phyloP scores from a whole-genome alignment of 2,113 vertebrate genomes.

The Colaptes auratus region DNA sequence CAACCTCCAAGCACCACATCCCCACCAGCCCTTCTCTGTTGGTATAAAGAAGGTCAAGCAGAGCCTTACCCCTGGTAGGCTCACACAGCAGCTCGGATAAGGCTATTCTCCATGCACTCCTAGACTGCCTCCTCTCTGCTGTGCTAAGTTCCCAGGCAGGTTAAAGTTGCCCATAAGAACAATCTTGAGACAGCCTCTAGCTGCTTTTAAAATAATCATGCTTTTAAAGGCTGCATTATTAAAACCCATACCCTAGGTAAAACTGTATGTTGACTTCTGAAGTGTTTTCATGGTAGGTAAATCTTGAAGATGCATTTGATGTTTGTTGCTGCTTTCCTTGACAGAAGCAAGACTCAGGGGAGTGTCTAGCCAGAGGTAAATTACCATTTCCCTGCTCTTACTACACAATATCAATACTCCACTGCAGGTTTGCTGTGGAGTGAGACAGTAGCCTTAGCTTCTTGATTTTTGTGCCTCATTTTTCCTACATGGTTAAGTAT shows the following conservation, averaged over 20 bases:
- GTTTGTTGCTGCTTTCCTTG: conserved; percentile 74
- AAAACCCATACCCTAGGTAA: background rate
- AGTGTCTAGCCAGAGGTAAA: conserved; percentile 70
- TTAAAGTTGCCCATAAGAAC: too few relatives aligned
- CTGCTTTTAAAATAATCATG: too few relatives aligned
- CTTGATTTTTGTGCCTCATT: background rate
- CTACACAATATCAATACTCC: background rate
- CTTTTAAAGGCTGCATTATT: background rate
- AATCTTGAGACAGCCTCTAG: too few relatives aligned
- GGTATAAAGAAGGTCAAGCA: too few relatives aligned
- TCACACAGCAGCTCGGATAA: too few relatives aligned
- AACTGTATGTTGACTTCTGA: conserved; percentile 4
- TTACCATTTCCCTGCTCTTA: background rate
- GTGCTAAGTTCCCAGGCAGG: too few relatives aligned
- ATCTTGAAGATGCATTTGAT: conserved; percentile 83
- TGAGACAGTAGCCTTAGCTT: background rate
- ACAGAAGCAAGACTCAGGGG: conserved; percentile 51
- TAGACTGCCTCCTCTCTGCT: too few relatives aligned
- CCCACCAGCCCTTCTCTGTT: too few relatives aligned
- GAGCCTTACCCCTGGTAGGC: too few relatives aligned
- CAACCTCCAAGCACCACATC: too few relatives aligned
- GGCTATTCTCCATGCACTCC: too few relatives aligned
- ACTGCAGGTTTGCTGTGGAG: background rate
- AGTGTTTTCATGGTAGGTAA: conserved; percentile 74
- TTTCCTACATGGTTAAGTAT: background rate